These are phyloP conservation scores for Liopterus haemorrhoidalis DNA, from an alignment of 2,888 invertebrate species.

Conservation along the genomic window DNA sequence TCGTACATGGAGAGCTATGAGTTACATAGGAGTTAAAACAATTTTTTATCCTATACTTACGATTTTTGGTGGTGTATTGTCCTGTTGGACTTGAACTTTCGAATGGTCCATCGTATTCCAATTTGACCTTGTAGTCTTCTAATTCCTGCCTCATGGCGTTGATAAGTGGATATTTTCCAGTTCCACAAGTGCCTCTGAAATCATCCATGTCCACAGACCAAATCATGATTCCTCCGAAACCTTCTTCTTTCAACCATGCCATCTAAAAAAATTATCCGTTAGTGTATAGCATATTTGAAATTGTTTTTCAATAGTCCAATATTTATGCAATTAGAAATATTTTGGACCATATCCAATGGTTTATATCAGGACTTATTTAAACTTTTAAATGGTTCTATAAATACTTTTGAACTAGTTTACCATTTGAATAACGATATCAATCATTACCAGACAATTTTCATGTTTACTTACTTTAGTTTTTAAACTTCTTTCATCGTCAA, in stretches of 20 bases:
- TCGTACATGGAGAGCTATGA: too few species aligned
- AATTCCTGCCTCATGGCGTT: constrained; percentile 82
- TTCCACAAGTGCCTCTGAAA: constrained; percentile 84
- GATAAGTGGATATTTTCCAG: constrained; percentile 84
- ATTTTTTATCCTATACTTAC: constrained; percentile 55
- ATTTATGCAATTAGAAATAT: background rate
- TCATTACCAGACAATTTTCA: background rate
- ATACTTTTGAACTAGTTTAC: background rate
- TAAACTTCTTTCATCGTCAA: constrained; percentile 86
- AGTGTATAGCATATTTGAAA: background rate
- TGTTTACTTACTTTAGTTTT: constrained; percentile 74
- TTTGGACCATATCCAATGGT: background rate
- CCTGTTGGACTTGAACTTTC: constrained; percentile 66
- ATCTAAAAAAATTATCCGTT: constrained; percentile 53
- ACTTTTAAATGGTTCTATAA: background rate
- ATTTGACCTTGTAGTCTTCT: constrained; percentile 69
- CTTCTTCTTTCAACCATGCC: constrained; percentile 90
- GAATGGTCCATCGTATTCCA: constrained; percentile 83
- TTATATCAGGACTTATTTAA: background rate
- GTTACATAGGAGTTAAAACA: too few species aligned
- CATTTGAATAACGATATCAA: background rate
- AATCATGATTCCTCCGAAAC: constrained; percentile 93
- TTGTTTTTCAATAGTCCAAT: background rate
- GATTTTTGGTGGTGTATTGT: constrained; percentile 82
- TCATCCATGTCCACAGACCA: constrained; percentile 98